Evolutionary conservation across 2,888 invertebrate genomes (phyloP).

Genomic region (Drosophila algonquin): DNA sequence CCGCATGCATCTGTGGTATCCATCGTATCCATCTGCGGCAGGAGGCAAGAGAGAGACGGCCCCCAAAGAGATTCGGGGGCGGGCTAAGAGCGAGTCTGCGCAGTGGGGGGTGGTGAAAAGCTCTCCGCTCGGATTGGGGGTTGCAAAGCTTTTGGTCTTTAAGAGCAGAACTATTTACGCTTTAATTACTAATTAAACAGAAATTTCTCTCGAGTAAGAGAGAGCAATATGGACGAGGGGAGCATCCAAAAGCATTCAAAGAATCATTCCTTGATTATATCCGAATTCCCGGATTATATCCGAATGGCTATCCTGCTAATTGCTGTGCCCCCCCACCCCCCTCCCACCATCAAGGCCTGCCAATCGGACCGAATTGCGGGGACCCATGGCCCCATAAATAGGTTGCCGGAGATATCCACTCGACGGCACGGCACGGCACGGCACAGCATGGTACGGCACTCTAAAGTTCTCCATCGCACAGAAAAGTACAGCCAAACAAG

Average conservation of each 20-base stretch:
- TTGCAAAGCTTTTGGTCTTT: conserved; percentile 12
- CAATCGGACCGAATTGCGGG: neutral
- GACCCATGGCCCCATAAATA: neutral
- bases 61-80: conserved; percentile 18
- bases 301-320: neutral
- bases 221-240: neutral
- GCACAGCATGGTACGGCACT: too few relatives aligned
- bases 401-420: too few relatives aligned
- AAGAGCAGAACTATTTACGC: conserved; percentile 39
- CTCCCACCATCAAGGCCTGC: neutral
- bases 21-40: neutral
- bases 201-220: conserved; percentile 40
- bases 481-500: conserved; percentile 25
- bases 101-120: conserved; percentile 29
- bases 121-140: conserved; percentile 3
- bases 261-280: neutral
- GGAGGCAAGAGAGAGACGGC: neutral
- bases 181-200: conserved; percentile 70
- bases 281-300: neutral
- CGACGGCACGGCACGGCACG: too few relatives aligned
- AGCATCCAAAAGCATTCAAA: neutral
- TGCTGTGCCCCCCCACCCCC: too few relatives aligned
- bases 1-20: conserved; percentile 10
- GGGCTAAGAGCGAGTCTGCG: conserved; percentile 24
- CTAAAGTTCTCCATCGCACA: too few relatives aligned